Evolutionary conservation across 2,797 vertebrate genomes (phyloP).

Genomic region (Falco rusticolus): DNA sequence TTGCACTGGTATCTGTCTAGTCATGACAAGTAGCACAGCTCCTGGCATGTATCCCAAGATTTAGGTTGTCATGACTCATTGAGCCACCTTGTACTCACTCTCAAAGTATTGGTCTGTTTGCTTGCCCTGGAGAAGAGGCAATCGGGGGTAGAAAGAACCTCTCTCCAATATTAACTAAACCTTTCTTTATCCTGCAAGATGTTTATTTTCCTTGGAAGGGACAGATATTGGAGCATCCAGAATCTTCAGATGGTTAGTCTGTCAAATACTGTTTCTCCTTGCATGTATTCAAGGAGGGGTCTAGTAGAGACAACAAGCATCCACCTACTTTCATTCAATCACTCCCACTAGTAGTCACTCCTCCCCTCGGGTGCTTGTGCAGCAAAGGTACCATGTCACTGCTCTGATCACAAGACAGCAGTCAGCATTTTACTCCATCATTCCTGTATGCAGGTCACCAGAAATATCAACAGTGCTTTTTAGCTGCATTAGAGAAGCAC

Average conservation of each 20-base stretch:
- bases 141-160: neutral
- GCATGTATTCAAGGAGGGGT: neutral
- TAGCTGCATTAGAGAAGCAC: neutral
- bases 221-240: neutral
- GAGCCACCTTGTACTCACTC: conserved; percentile 11
- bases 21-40: conserved; percentile 53
- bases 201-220: neutral
- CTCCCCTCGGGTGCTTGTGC: neutral
- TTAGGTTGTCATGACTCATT: conserved; percentile 29
- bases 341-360: neutral
- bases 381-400: neutral
- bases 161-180: neutral
- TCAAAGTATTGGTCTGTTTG: neutral
- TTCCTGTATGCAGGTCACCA: neutral
- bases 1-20: conserved; percentile 26
- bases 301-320: neutral
- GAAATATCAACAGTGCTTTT: neutral
- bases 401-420: neutral
- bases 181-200: neutral
- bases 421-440: neutral
- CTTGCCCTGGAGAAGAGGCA: neutral
- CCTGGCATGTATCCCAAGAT: conserved; percentile 1
- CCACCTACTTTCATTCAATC: neutral
- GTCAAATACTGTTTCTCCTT: neutral
- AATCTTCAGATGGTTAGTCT: conserved; percentile 8